A percentile compares a stretch with the other conserved stretches of the same genome.
These are phyloP conservation scores for Aphidius gifuensis DNA, from an alignment of 1,140 invertebrate genomes.

Conservation along the genomic window DNA sequence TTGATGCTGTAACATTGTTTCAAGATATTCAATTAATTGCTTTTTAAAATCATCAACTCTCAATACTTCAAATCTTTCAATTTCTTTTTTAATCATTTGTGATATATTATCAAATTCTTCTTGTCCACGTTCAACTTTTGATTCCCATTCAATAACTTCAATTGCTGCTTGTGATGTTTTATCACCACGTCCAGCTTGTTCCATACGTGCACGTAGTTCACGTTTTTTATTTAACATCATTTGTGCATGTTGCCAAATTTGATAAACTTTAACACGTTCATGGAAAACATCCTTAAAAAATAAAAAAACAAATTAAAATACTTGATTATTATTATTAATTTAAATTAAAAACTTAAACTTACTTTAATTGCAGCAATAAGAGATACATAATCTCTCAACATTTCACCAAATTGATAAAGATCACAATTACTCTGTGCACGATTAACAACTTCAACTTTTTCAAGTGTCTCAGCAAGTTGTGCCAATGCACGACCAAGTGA, in stretches of 20 bases:
- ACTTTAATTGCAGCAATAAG: conserved; percentile 90
- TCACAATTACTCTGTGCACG: conserved; percentile 93
- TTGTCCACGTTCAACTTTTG: conserved; percentile 92
- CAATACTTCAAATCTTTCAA: conserved; percentile 87
- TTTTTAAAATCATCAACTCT: conserved; percentile 89
- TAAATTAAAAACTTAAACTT: conserved; percentile 1
- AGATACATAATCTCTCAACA: conserved; percentile 93
- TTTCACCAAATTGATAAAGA: conserved; percentile 88
- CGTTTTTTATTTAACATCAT: conserved; percentile 91
- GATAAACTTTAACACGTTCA: conserved; percentile 95
- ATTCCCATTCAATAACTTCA: conserved; percentile 95
- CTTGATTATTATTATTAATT: too few relatives aligned
- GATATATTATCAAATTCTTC: conserved; percentile 97
- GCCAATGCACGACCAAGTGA: conserved; percentile 87
- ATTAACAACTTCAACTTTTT: conserved; percentile 78
- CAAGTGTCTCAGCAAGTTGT: conserved; percentile 85
- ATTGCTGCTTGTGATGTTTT: conserved; percentile 83
- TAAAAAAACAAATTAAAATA: too few relatives aligned
- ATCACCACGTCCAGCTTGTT: conserved; percentile 82
- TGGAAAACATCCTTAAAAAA: conserved; percentile 85
- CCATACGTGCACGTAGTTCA: conserved; percentile 89
- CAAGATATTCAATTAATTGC: conserved; percentile 86
- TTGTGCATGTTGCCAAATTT: conserved; percentile 96
- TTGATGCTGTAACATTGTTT: conserved; percentile 92
- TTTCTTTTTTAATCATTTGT: conserved; percentile 91